Evolutionary conservation across 1,140 invertebrate species (phyloP).

Genomic region (Brachionus paranguensis): DNA sequence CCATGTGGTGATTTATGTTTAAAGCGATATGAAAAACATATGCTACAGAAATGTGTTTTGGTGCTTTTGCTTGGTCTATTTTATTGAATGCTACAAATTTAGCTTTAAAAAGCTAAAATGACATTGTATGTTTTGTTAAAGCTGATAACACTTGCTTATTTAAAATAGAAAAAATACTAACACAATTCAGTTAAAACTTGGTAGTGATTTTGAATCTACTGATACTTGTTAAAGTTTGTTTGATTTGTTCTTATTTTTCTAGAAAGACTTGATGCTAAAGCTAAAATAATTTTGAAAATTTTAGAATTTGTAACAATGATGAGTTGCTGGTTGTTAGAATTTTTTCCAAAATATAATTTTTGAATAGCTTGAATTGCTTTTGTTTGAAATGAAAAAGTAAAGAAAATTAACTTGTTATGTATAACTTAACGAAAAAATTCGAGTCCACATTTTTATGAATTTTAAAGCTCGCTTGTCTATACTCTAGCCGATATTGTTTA

Average conservation of each 20-base stretch:
- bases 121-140: not conserved
- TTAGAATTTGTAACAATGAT: not conserved
- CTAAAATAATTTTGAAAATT: not conserved
- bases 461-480: not conserved
- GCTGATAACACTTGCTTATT: not conserved
- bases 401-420: constrained; percentile 1
- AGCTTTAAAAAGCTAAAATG: not conserved
- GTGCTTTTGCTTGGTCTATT: not conserved
- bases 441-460: not conserved
- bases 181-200: not conserved
- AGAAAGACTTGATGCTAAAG: not conserved
- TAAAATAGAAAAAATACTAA: not conserved
- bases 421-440: not conserved
- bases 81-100: not conserved
- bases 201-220: not conserved
- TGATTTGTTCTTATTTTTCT: not conserved
- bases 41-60: not conserved
- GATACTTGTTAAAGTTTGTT: not conserved
- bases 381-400: not conserved
- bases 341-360: not conserved
- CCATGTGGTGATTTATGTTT: not conserved
- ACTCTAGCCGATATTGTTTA: not conserved
- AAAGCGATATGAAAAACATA: not conserved
- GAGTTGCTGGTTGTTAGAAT: not conserved
- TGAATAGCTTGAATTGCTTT: not conserved